Percentiles rank a stretch among this genome's conserved stretches.
Evolutionary conservation across 2,797 vertebrate genomes (phyloP).

Genomic region (Emydoidea blandingii): DNA sequence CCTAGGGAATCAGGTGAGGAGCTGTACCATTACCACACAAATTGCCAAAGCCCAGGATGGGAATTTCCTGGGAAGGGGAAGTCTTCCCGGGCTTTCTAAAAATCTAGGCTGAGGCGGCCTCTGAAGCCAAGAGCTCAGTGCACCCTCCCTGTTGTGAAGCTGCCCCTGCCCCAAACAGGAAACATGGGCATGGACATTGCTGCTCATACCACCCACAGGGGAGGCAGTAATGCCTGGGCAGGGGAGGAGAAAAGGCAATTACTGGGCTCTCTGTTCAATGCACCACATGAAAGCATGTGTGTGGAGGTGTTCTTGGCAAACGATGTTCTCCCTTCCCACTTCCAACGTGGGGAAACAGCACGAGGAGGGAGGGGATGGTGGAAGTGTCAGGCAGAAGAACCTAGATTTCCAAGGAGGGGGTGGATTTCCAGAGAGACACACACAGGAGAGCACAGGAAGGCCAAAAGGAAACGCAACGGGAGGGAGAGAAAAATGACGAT

Average conservation of each 20-base stretch:
- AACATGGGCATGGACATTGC: not conserved
- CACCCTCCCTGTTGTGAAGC: not conserved
- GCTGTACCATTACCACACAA: not conserved
- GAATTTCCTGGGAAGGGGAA: fast-evolving
- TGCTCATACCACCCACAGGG: not conserved
- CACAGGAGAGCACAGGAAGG: not conserved
- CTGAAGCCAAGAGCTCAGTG: not conserved
- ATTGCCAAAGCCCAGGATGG: fast-evolving
- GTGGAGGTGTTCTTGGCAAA: not conserved
- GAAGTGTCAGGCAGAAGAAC: not conserved
- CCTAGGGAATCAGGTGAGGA: not conserved
- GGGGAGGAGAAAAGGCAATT: not conserved
- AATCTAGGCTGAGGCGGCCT: not conserved
- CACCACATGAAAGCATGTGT: not conserved
- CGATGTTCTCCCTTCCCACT: not conserved
- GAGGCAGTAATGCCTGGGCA: not conserved
- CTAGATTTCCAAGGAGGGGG: fast-evolving
- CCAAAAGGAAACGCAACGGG: not conserved
- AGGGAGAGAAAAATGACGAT: not conserved
- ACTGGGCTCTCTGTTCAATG: not conserved
- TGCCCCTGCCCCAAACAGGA: not conserved
- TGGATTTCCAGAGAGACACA: no score
- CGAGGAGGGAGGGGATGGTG: not conserved
- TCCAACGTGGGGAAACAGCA: not conserved
- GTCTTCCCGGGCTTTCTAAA: not conserved